Evolutionary conservation across 1,140 invertebrate genomes (phyloP), one percentile per base, ranked within the genome.

Genomic region (Musca domestica): DNA sequence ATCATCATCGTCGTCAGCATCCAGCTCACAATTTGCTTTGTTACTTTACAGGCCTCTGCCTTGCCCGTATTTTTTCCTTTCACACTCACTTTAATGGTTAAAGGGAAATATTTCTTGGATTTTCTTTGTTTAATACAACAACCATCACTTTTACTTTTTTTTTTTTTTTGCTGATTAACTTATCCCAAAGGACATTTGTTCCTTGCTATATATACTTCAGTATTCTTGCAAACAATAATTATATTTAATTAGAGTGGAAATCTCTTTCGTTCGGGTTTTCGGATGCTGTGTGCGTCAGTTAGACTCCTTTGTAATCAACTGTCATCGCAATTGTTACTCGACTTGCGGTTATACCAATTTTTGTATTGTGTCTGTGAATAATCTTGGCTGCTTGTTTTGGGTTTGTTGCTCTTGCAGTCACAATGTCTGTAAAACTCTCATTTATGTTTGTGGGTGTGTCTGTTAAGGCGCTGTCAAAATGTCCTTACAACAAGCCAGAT

Each of bases 261-360:
- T 41, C 34, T 12, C 34, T n/a, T 30, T n/a, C 25, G 14, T n/a
- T 15, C 54, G 54, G 3, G 19, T 1, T 51, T 19, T 51, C 12
- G 17, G 17, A 58, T 58, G 27, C 54, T 17, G 17, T 51, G 54
- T 51, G 54, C 54, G 54, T 58, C 54, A 58, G 25, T 58, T 58
- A 27, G 54, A 27, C 54, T 27, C 23, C 54, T 58, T 58, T 58
- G 54, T 58, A 27, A 27, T 58, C 54, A 58, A 58, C 54, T 58
- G 54, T 58, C 54, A 58, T 58, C 54, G 27, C 14, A 7, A 27
- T 30, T 58, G 54, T 58, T 58, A 58, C 54, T 58, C 54, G 25
- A 58, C 23, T 58, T 58, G 54, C 54, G 54, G 54, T 58, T 58
- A 58, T 58, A 27, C 54, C 23, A 58, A 22, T 20, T 25, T 58